These are phyloP conservation scores for Clanis bilineata DNA, from an alignment of 2,888 invertebrate genomes.

Conservation along the genomic window DNA sequence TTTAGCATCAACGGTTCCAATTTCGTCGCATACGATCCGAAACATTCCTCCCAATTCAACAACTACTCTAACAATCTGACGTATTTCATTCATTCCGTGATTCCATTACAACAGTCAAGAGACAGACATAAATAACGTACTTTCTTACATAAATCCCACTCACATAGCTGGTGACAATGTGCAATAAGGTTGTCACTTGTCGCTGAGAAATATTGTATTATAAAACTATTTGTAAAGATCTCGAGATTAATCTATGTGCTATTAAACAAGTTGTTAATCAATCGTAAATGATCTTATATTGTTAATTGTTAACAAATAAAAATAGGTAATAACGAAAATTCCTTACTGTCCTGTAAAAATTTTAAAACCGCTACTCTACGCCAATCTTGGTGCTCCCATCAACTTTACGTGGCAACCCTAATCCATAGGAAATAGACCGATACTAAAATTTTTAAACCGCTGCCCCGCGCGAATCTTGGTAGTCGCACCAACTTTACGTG, in stretches of 20 bases:
- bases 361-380: no score
- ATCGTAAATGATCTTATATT: neutral
- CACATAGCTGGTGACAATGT: neutral
- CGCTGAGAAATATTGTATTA: no score
- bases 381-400: no score
- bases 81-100: slow-evolving; percentile 4
- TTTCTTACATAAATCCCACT: slow-evolving; percentile 4
- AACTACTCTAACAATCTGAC: neutral
- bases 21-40: neutral
- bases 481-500: neutral
- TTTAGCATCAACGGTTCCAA: neutral
- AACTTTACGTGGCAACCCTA: no score
- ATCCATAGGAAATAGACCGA: no score
- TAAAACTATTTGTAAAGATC: neutral
- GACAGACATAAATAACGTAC: neutral
- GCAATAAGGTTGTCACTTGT: neutral
- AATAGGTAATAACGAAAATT: no score
- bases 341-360: no score
- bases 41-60: neutral
- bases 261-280: neutral
- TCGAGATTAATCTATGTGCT: neutral
- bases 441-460: no score
- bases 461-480: no score
- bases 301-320: no score
- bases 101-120: neutral